phyloP scores from a whole-genome alignment of 2,888 invertebrate species.

The Eupeodes latifasciatus region DNA sequence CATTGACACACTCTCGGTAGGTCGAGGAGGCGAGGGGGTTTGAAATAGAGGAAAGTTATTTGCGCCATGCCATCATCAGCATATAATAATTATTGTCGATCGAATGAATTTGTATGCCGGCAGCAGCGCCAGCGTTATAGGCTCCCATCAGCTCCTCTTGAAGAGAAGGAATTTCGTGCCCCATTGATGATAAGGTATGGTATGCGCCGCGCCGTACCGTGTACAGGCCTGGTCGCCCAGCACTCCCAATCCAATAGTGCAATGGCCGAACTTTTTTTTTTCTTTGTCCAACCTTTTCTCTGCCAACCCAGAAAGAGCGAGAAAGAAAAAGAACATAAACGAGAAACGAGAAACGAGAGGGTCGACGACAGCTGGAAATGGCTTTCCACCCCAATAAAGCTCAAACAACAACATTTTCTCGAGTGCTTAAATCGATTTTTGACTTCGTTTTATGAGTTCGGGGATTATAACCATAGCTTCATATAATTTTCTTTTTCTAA shows the following conservation, averaged over 20 bases:
- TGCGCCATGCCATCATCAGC: conserved; percentile 33
- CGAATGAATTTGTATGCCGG: conserved; percentile 72
- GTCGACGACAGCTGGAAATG: conserved; percentile 58
- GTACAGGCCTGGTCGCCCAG: neutral
- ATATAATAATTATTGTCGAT: conserved; percentile 71
- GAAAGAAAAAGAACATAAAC: neutral
- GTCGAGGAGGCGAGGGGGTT: neutral
- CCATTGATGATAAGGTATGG: conserved; percentile 4
- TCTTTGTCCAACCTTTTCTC: neutral
- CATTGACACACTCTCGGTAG: conserved; percentile 33
- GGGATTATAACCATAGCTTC: conserved; percentile 41
- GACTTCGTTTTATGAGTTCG: conserved; percentile 63
- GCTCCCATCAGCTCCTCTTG: neutral
- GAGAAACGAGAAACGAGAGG: neutral
- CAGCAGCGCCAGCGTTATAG: neutral
- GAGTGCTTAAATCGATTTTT: conserved; percentile 70
- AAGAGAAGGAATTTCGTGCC: conserved; percentile 37
- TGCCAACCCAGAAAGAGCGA: too few relatives aligned
- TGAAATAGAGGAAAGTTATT: conserved; percentile 30
- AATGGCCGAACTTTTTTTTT: conserved; percentile 55
- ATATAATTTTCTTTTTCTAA: neutral
- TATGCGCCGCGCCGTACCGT: neutral
- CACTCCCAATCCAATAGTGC: conserved; percentile 48
- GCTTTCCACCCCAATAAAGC: conserved; percentile 69
- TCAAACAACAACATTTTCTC: conserved; percentile 63